A percentile compares a stretch with the other conserved stretches of the same genome.
Conservation (phyloP, 2,113 vertebrate species). For the Tragelaphus scriptus region DNA sequence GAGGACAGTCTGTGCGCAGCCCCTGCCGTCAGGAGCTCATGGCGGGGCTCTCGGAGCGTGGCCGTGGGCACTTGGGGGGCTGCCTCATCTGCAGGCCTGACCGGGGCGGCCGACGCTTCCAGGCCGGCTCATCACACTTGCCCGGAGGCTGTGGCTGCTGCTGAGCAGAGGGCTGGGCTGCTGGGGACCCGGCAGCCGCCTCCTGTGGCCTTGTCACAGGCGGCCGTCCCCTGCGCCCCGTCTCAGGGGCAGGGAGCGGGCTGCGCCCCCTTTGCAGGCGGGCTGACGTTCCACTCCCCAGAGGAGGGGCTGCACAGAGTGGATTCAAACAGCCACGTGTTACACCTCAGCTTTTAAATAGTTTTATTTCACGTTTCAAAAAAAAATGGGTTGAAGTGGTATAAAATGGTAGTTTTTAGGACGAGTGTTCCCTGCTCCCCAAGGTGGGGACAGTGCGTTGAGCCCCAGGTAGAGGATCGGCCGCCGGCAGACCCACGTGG, state of each 20-base stretch:
- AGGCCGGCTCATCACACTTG: background rate
- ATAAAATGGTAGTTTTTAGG: too few relatives aligned
- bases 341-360: background rate
- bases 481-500: fast-evolving
- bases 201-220: background rate
- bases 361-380: background rate
- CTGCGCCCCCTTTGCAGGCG: too few relatives aligned
- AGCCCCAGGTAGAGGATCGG: too few relatives aligned
- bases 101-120: fast-evolving
- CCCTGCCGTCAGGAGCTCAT: background rate
- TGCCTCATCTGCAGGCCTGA: background rate
- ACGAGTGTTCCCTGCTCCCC: background rate
- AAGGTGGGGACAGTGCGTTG: background rate
- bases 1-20: too few relatives aligned
- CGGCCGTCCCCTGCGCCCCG: background rate
- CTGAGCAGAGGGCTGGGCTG: fast-evolving
- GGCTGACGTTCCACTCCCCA: too few relatives aligned
- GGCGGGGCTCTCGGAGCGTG: background rate
- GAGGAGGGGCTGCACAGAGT: too few relatives aligned
- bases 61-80: fast-evolving
- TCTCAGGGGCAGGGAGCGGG: background rate
- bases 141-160: background rate
- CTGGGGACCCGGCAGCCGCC: background rate
- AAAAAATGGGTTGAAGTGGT: background rate
- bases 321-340: background rate